Conservation (phyloP, 2,113 vertebrate species). For the human (Homo sapiens) region GRCh38 chr2:86909501-86910000, state of each 20-base stretch:
- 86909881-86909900: not conserved
- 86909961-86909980: not conserved
- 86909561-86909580: not conserved
- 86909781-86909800: not conserved
- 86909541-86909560: not conserved
- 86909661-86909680: not conserved
- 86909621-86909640: not conserved
- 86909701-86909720: not conserved
- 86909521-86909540: not conserved
- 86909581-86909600: not conserved
- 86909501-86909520: not conserved
- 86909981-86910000: not conserved
- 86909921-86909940: not conserved
- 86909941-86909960: not conserved
- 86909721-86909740: not conserved
- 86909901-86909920: not conserved
- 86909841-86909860: not conserved
- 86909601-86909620: not conserved
- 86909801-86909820: not conserved
- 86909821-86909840: not conserved
- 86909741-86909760: not conserved
- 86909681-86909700: not conserved
- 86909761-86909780: not conserved
- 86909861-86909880: not conserved
- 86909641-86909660: not conserved